Conservation (phyloP, 2,113 vertebrate genomes). For the Sterrhoptilus dennistouni region DNA sequence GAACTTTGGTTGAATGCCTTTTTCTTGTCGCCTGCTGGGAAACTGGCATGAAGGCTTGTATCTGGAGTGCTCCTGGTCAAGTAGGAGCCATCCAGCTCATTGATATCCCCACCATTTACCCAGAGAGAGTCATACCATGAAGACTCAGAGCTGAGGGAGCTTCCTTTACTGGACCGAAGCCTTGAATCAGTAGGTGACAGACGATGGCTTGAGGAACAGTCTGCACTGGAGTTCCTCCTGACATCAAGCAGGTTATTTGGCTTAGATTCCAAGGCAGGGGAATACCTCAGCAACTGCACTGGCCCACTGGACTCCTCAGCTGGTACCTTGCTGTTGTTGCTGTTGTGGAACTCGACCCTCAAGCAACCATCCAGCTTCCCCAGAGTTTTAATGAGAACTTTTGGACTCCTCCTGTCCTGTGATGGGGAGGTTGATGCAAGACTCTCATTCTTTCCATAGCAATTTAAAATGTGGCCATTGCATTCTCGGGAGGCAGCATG, state of each 20-base stretch:
- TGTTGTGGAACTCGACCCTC: constrained; percentile 91
- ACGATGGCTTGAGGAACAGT: constrained; percentile 65
- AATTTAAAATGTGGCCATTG: constrained; percentile 76
- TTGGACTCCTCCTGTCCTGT: constrained; percentile 85
- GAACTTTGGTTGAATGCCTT: constrained; percentile 80
- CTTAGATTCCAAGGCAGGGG: constrained; percentile 77
- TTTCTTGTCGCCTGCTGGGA: constrained; percentile 65
- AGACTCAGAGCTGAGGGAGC: constrained; percentile 91
- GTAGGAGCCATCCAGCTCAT: constrained; percentile 79
- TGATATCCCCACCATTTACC: constrained; percentile 81
- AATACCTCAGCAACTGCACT: constrained; percentile 90
- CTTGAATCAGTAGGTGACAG: constrained; percentile 75
- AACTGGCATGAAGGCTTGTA: constrained; percentile 64
- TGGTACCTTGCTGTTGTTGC: constrained; percentile 57
- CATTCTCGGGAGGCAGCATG: constrained; percentile 60
- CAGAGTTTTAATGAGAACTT: constrained; percentile 91
- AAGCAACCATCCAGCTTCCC: constrained; percentile 86
- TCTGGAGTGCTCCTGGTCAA: constrained; percentile 70
- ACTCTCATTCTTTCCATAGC: constrained; percentile 67
- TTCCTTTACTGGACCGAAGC: constrained; percentile 89
- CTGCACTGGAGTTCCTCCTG: constrained; percentile 65
- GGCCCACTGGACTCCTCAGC: constrained; percentile 78
- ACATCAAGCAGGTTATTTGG: constrained; percentile 60
- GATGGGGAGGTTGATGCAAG: constrained; percentile 52
- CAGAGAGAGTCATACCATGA: constrained; percentile 96